These are phyloP conservation scores for Falco concolor DNA, from an alignment of 2,797 vertebrate species.

Conservation along the genomic window DNA sequence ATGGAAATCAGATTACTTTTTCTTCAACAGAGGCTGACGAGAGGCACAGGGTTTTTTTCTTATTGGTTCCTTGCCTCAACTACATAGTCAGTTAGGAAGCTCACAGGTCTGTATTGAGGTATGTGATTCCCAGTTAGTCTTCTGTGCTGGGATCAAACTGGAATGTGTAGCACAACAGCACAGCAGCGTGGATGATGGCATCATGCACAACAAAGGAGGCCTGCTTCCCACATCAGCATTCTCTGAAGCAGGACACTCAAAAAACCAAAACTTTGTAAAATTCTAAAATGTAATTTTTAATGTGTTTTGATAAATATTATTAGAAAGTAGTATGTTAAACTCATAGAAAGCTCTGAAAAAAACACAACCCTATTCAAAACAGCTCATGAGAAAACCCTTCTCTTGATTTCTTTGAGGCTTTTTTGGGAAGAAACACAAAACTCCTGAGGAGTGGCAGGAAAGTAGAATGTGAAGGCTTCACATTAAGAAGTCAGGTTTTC, in stretches of 20 bases:
- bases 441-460: not conserved
- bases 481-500: not conserved
- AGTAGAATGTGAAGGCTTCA: not conserved
- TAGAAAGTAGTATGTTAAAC: not conserved
- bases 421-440: not conserved
- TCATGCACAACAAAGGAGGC: not conserved
- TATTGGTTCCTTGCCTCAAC: constrained; percentile 6
- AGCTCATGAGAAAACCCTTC: not conserved
- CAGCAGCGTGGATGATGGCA: not conserved
- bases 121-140: constrained; percentile 40
- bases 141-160: not conserved
- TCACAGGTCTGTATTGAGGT: not conserved
- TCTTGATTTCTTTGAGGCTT: not conserved
- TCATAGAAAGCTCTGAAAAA: not conserved
- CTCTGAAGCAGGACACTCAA: not conserved
- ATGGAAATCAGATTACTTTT: not conserved
- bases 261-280: not conserved
- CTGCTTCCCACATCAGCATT: not conserved
- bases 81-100: constrained; percentile 6
- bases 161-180: not conserved
- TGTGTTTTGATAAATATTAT: not conserved
- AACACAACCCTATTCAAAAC: not conserved
- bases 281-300: not conserved
- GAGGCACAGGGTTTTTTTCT: not conserved
- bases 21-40: not conserved